Evolutionary conservation across 2,888 invertebrate genomes (phyloP), one percentile per base, ranked within the genome.

Genomic region (Andrena marginata): DNA sequence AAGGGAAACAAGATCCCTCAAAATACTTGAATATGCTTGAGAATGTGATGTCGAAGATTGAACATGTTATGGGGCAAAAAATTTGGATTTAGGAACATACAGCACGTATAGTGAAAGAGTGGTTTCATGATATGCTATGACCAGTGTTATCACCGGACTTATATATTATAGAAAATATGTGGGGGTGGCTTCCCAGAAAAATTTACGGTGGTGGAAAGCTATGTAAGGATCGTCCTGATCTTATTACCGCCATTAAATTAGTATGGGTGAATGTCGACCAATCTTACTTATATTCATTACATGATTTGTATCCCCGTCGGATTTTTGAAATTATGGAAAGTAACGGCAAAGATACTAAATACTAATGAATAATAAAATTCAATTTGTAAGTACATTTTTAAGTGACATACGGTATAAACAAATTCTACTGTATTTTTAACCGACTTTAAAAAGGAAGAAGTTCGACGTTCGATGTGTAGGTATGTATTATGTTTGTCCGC

Each of bases 141-240:
- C 2, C 26, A 48, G 7, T 6, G 23, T 13, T 64, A 42, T 65
- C 20, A n/a, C 0, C 31, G 0, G 65, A 51, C n/a, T 29, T 51
- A 10, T 29, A 65, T 20, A 42, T 42, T 42, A 48, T 64, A 35
- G 64, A 64, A 48, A 64, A 42, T 64, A 48, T 64, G 23, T 26
- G 23, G 64, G 1, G 48, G 23, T 26, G 35, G 10, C 42, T 64
- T 35, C 7, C 26, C 2, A 42, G 26, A 42, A 10, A 51, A 51
- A 51, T 7, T 2, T 51, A 51, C 0, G n/a, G 51, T n/a, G 51
- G 20, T 51, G 16, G 16, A 16, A 51, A 59, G 16, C 10, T 16
- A 59, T 59, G 16, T 13, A 59, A 16, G 13, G 23, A 59, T 59
- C 13, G 29, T 16, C 5, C 56, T 2, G 16, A 59, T 29, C 13